A percentile compares a stretch with the other conserved stretches of the same genome.
These are phyloP conservation scores for Chironex yamaguchii DNA, from an alignment of 30 jellyfish, hydroid and myxozoan genomes.

Conservation along the genomic window DNA sequence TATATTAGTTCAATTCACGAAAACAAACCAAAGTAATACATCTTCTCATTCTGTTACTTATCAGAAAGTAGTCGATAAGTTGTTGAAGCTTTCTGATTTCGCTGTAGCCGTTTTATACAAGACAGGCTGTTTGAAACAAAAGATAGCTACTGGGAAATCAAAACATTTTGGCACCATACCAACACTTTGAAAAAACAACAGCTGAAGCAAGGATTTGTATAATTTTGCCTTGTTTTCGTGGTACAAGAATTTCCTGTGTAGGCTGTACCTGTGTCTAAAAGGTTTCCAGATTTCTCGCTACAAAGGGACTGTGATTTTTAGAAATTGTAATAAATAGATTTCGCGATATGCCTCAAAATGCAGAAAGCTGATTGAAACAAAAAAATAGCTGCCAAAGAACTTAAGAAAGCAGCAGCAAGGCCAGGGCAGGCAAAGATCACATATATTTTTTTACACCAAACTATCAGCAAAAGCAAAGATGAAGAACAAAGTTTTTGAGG, in stretches of 20 bases:
- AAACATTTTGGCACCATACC: conserved; percentile 27
- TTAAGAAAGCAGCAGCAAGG: conserved; percentile 62
- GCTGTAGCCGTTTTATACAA: conserved; percentile 45
- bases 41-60: not conserved
- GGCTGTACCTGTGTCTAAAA: not conserved
- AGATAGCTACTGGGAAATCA: conserved; percentile 44
- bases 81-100: conserved; percentile 27
- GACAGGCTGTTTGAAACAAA: conserved; percentile 47
- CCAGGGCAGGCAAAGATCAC: conserved; percentile 52
- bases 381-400: conserved; percentile 32
- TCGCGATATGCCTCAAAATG: conserved; percentile 52
- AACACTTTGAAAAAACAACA: conserved; percentile 22
- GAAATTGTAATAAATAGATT: not conserved
- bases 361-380: conserved; percentile 63
- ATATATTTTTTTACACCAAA: not conserved
- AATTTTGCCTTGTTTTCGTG: conserved; percentile 33
- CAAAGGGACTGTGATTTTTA: no score
- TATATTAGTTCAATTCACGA: conserved; percentile 38
- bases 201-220: conserved; percentile 9
- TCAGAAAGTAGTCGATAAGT: not conserved
- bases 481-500: no score
- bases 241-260: conserved; percentile 21
- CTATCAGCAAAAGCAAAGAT: conserved; percentile 28
- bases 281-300: no score
- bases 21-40: conserved; percentile 28